Base-by-base conservation (phyloP, 2,113 vertebrate species). In the Pluvianellus socialis region DNA sequence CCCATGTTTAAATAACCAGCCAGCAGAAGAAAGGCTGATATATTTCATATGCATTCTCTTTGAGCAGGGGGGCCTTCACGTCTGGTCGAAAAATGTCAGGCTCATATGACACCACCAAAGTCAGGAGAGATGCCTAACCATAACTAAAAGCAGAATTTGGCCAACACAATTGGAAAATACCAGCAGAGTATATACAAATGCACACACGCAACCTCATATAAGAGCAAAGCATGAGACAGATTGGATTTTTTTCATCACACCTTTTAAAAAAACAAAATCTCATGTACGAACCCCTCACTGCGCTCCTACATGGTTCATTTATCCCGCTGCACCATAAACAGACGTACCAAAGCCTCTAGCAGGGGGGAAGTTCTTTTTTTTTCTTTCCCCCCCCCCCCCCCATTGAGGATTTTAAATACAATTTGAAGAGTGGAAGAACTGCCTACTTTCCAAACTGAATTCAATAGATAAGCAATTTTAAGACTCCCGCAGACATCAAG, bases 61-160 rank as follows among this genome's bases (percentile, higher is more conserved):
- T 94, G 87, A 96, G 96, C 91, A 96, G 84, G 91, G 95, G 87
- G 95, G 95, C 91, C 93, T 95, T 95, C 91, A 93, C 16, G 90
- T 97, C 95, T 96, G 91, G 87, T 96, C 94, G 8, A 95, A 97
- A 94, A 97, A 91, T 63, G 94, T 97, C 95, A 96, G 96, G 92
- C 96, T 97, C 97, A 97, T 96, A 95, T 95, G 93, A 95, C 93
- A 95, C 95, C 93, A 94, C 83, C 74, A 47, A 93, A 95, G 94
- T 96, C 81, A 96, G 93, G 90, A 97, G 96, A 96, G 94, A 94
- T 94, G 93, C 92, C 95, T 96, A 95, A 97, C 92, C 91, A 95
- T 96, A 96, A 96, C 91, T 94, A 95, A 97, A 95, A 96, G 93
- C 94, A 97, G 94, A 96, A 95, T 96, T 96, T 97, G 95, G 95